A percentile compares a stretch with the other conserved stretches of the same genome.
Conservation (phyloP, 2,797 vertebrate genomes). For the Strix occidentalis region DNA sequence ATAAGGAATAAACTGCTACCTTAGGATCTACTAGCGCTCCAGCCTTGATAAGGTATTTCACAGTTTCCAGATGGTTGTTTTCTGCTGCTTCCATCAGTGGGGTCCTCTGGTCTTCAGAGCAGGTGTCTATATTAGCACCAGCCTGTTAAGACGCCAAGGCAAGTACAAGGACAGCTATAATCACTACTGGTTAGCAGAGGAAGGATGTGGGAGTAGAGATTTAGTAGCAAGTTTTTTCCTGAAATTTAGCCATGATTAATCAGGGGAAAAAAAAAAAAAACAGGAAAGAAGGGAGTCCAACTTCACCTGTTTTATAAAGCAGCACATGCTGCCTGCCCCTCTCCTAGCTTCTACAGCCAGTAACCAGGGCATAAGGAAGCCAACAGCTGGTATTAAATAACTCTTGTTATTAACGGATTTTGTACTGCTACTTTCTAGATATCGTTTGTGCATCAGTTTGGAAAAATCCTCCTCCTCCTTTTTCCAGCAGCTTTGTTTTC, state of each 20-base stretch:
- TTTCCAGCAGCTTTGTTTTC: not conserved
- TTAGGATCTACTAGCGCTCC: conserved; percentile 89
- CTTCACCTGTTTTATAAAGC: not conserved
- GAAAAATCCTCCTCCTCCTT: not conserved
- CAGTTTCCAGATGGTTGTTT: conserved; percentile 91
- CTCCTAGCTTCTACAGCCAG: not conserved
- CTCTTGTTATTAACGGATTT: not conserved
- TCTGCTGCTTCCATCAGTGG: conserved; percentile 93
- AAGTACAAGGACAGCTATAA: not conserved
- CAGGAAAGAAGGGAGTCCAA: not conserved
- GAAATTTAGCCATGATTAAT: not conserved
- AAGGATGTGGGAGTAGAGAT: not conserved
- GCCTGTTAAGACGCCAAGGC: conserved; percentile 77
- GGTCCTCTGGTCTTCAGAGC: conserved; percentile 91
- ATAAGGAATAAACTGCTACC: conserved; percentile 68
- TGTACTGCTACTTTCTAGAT: not conserved
- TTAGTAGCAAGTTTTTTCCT: not conserved
- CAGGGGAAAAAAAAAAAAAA: not conserved
- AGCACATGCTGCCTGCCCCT: not conserved
- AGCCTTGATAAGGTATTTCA: conserved; percentile 93
- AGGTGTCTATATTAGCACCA: conserved; percentile 93
- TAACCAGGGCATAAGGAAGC: not conserved
- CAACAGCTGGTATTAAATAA: not conserved
- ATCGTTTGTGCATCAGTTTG: not conserved
- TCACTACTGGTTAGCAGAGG: not conserved